Percentiles rank a stretch among this genome's conserved stretches.
Conservation (phyloP, 2,797 vertebrate species). For the Ptychadena robeensis region DNA sequence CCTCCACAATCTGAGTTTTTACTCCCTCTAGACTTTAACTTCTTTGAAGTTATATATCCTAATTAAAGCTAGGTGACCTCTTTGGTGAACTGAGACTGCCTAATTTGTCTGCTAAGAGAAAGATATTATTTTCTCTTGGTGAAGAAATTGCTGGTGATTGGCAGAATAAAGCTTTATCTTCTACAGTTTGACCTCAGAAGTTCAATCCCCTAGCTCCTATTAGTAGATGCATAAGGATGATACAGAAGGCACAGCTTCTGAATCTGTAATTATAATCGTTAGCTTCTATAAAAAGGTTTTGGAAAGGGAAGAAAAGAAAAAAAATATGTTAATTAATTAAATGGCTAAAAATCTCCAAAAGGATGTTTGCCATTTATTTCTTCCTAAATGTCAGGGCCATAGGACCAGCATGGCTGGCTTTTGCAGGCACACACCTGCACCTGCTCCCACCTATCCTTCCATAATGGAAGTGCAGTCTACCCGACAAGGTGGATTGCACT, state of each 20-base stretch:
- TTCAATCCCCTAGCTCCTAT: slow-evolving; percentile 13
- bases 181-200: slow-evolving; percentile 20
- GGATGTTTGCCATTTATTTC: too few relatives aligned
- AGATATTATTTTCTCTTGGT: slow-evolving; percentile 24
- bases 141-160: slow-evolving; percentile 16
- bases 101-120: slow-evolving; percentile 29
- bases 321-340: background rate
- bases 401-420: too few relatives aligned
- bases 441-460: too few relatives aligned
- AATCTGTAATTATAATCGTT: background rate
- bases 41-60: slow-evolving; percentile 34
- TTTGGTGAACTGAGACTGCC: slow-evolving; percentile 14
- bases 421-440: too few relatives aligned
- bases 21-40: background rate
- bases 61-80: slow-evolving; percentile 34
- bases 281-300: background rate
- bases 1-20: slow-evolving; percentile 8
- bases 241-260: background rate
- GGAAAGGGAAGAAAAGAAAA: background rate
- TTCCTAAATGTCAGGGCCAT: too few relatives aligned
- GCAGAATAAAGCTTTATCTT: slow-evolving; percentile 31
- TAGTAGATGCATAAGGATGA: slow-evolving; percentile 5
- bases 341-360: background rate
- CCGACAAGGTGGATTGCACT: too few relatives aligned
- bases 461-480: too few relatives aligned